Evolutionary conservation across 2,888 invertebrate species (phyloP), one percentile per base, ranked within the genome.

Genomic region (Gastrophysa polygoni): DNA sequence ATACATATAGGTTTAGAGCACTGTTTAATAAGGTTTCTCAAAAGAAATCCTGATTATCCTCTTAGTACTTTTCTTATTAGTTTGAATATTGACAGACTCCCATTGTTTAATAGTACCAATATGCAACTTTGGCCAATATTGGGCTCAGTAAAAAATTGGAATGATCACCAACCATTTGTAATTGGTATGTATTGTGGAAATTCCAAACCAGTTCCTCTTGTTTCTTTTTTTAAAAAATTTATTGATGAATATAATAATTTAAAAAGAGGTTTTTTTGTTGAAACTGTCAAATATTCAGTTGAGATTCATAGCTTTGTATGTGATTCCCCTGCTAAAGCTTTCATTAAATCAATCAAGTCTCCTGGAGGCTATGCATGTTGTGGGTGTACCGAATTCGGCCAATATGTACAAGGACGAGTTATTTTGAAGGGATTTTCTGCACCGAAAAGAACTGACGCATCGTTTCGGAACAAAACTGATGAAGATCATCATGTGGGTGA

Each of bases 61-160:
- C 46, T 18, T 2, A 20, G 52, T 21, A 38, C 21, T 29, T 21
- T 61, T 7, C 6, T 11, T 10, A 17, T 59, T 34, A 47, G 57
- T 50, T 59, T 65, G 48, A 66, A 66, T 51, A 52, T 66, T 52
- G 63, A 66, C 54, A 63, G 63, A 43, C 17, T 66, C 17, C 66
- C 62, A 10, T 43, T 63, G 6, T 66, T 44, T 48, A 55, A 60
- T 17, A 60, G 65, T 46, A 46, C 56, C 8, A 56, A 46, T 47
- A 48, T 29, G 10, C 58, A 60, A 52, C 8, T 58, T 2, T 58
- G 66, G 64, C 64, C 60, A 14, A 61, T 66, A 54, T 47, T 61
- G 38, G 61, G 63, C 46, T 14, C 57, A 10, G 44, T 64, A 17
- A 64, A 64, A 58, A 50, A 61, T 43, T 20, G 55, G 7, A 24